These are phyloP conservation scores for Tetanocera ferruginea DNA, from an alignment of 2,888 invertebrate species.

Conservation along the genomic window DNA sequence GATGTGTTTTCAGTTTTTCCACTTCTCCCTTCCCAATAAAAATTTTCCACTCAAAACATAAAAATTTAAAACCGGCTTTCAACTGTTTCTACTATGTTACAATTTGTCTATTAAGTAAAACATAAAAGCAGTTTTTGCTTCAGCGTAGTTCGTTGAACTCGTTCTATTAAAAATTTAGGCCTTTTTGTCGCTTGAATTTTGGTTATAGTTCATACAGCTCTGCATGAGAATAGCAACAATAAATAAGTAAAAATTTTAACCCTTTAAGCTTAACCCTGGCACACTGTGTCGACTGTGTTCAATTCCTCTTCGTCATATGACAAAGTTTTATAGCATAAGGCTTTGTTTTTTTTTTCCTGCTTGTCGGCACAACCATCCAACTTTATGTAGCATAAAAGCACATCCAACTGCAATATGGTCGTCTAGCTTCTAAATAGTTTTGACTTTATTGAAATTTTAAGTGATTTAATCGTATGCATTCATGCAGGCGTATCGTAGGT, in stretches of 20 bases:
- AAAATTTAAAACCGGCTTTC: too few species aligned
- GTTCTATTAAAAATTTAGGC: neutral
- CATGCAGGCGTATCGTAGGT: neutral
- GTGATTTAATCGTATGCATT: neutral
- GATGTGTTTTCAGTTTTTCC: too few species aligned
- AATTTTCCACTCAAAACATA: too few species aligned
- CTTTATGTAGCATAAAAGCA: neutral
- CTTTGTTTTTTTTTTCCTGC: too few species aligned
- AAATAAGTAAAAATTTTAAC: too few species aligned
- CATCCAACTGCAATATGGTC: neutral
- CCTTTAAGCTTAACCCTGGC: neutral
- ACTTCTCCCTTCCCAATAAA: too few species aligned
- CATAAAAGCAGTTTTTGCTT: too few species aligned
- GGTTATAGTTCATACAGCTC: neutral
- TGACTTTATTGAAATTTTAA: neutral
- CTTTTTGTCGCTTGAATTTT: neutral
- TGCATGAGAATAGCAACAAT: neutral
- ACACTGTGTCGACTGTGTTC: neutral
- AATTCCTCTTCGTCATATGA: neutral
- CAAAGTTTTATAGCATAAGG: neutral
- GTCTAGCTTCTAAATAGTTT: neutral
- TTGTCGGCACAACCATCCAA: neutral
- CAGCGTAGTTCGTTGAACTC: neutral
- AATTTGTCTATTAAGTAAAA: too few species aligned
- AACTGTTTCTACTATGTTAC: too few species aligned